Evolutionary conservation across 2,113 vertebrate genomes (phyloP), one percentile per base, ranked within the genome.

Genomic region (Trinectes maculatus): DNA sequence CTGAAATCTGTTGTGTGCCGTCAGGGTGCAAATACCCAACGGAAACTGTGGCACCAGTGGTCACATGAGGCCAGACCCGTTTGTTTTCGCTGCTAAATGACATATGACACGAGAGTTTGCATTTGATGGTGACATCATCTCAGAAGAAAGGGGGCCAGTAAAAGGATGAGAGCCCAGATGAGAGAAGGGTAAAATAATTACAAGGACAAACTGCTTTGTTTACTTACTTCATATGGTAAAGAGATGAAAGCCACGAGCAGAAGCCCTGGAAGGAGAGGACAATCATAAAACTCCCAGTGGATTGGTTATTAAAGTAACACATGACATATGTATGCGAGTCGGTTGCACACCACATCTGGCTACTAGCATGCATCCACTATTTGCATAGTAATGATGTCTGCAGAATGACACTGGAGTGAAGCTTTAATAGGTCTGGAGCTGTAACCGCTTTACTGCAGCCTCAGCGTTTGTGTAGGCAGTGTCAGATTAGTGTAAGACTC

Each of bases 181-280:
- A 78, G 24, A 51, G 54, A 73, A 29, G 61, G 44, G 16, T 37
- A n/a, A 60, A 61, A 71, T 73, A 67, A 84, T 85, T 65, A 75
- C 25, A 59, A 53, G 39, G 62, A 44, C 40, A 57, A 31, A 36
- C 31, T 70, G 47, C 74, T 74, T 64, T 58, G 55, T 70, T 58
- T 58, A 95, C 97, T 96, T 94, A 99, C 97, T 95, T 99, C 96
- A 99, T 98, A 80, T 95, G 93, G 89, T 95, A 93, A 86, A 96
- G 95, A 60, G 95, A 95, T 82, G 94, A 85, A 42, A 99, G 92
- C 98, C 97, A 99, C 44, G 97, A 95, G 84, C 94, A 99, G 90
- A 98, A 98, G 65, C 96, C 96, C 98, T 99, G 89, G 85, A 52
- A 33, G 52, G 67, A 80, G 74, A 80, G 49, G 66, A 79, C 73